These are phyloP conservation scores for Augochlorella aurata DNA, from an alignment of 2,888 invertebrate species.

Conservation along the genomic window DNA sequence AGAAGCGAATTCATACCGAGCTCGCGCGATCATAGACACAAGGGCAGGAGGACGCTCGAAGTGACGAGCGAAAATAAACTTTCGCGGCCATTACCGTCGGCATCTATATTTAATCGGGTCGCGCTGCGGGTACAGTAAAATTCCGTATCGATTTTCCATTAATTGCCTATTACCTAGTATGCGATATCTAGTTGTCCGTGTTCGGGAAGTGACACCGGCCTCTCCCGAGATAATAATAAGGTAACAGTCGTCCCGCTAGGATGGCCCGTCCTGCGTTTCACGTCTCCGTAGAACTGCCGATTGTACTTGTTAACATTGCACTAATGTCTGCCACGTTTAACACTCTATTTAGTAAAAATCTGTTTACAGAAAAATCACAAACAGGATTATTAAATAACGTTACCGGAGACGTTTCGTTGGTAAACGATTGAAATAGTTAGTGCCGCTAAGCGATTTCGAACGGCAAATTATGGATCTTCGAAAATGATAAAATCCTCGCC, in stretches of 20 bases:
- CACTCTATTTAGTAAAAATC: too few species aligned
- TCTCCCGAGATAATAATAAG: slow-evolving; percentile 57
- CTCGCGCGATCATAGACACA: neutral
- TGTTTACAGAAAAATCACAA: too few species aligned
- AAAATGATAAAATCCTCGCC: too few species aligned
- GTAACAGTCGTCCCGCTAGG: slow-evolving; percentile 53
- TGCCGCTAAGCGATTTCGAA: too few species aligned
- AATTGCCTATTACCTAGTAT: slow-evolving; percentile 63
- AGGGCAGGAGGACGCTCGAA: neutral
- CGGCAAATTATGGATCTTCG: too few species aligned
- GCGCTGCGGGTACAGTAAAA: slow-evolving; percentile 58
- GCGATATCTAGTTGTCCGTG: slow-evolving; percentile 53
- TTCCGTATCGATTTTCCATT: slow-evolving; percentile 63
- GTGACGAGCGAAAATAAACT: slow-evolving; percentile 36
- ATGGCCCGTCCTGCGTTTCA: slow-evolving; percentile 19
- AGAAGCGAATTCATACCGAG: neutral
- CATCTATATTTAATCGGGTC: slow-evolving; percentile 55
- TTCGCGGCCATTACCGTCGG: slow-evolving; percentile 43
- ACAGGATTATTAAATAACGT: too few species aligned
- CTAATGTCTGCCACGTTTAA: too few species aligned
- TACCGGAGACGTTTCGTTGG: too few species aligned
- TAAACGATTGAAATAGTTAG: too few species aligned
- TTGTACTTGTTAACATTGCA: too few species aligned
- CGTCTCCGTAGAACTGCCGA: too few species aligned
- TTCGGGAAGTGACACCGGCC: slow-evolving; percentile 34